A percentile compares a stretch with the other conserved stretches of the same genome.
Evolutionary conservation across 2,797 vertebrate genomes (phyloP).

Genomic region (Notoglanidium macrostoma): DNA sequence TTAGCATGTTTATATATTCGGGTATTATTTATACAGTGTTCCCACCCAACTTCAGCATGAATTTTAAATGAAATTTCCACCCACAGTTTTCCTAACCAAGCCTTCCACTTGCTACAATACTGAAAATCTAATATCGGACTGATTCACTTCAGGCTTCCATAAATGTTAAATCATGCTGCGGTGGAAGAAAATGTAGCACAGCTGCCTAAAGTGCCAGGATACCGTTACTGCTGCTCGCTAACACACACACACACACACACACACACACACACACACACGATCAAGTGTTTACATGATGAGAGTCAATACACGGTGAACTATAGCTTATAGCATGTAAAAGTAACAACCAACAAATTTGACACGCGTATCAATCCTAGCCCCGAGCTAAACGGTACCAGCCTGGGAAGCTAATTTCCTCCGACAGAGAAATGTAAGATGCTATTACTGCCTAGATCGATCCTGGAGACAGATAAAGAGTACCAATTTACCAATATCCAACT

Average conservation of each 20-base stretch:
- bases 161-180: neutral
- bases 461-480: conserved; percentile 40
- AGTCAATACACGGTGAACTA: neutral
- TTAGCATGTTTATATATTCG: neutral
- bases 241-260: too few species aligned
- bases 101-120: neutral
- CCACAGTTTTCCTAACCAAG: neutral
- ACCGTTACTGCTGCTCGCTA: neutral
- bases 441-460: conserved; percentile 44
- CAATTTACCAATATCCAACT: conserved; percentile 50
- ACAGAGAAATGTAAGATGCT: conserved; percentile 38
- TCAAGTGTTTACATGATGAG: conserved; percentile 18
- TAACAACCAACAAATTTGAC: conserved; percentile 8
- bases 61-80: neutral
- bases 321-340: neutral
- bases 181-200: neutral
- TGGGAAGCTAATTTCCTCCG: conserved; percentile 28
- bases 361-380: neutral
- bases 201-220: neutral
- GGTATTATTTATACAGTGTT: neutral
- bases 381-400: neutral
- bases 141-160: neutral
- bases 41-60: neutral
- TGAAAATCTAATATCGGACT: neutral
- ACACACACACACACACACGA: neutral